Percentiles rank a stretch among this genome's conserved stretches.
Evolutionary conservation across 2,888 invertebrate genomes (phyloP).

Genomic region (Caenorhabditis plicata): DNA sequence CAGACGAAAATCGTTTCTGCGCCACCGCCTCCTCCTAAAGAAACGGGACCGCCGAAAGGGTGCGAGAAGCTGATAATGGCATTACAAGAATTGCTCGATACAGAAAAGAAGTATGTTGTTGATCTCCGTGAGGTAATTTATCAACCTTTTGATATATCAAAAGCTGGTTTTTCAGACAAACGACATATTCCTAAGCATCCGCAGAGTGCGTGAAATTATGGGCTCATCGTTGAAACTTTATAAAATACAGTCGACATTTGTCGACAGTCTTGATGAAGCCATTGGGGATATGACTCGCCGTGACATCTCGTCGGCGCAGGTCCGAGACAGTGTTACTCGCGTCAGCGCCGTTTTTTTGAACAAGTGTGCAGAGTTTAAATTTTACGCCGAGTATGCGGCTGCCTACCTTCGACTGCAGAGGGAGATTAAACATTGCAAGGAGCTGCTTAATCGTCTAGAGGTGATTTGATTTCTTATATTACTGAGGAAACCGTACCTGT

Average conservation of each 20-base stretch:
- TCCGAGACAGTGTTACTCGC: conserved; percentile 43
- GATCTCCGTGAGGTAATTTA: conserved; percentile 39
- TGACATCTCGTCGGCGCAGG: conserved; percentile 27
- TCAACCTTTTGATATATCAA: not conserved
- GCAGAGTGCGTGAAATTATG: conserved; percentile 41
- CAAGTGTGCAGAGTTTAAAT: conserved; percentile 54
- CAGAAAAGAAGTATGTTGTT: conserved; percentile 48
- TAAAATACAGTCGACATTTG: conserved; percentile 36
- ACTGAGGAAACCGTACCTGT: not conserved
- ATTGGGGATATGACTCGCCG: conserved; percentile 34
- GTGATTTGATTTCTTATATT: conserved; percentile 2
- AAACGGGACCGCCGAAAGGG: conserved; percentile 11
- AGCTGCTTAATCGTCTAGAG: conserved; percentile 43
- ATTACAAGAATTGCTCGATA: conserved; percentile 42
- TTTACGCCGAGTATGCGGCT: conserved; percentile 60
- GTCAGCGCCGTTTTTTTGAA: conserved; percentile 56
- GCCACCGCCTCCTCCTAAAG: conserved; percentile 15
- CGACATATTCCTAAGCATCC: conserved; percentile 35
- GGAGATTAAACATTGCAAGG: conserved; percentile 35
- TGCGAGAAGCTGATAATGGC: conserved; percentile 36
- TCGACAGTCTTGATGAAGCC: conserved; percentile 40
- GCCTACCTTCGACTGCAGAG: conserved; percentile 56
- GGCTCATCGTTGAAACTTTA: conserved; percentile 32
- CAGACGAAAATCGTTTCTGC: conserved; percentile 11
- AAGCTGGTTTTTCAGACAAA: conserved; percentile 33